Percentiles rank a stretch among this genome's conserved stretches.
These are phyloP conservation scores for Chascanopsetta lugubris DNA, from an alignment of 2,113 vertebrate genomes.

Conservation along the genomic window DNA sequence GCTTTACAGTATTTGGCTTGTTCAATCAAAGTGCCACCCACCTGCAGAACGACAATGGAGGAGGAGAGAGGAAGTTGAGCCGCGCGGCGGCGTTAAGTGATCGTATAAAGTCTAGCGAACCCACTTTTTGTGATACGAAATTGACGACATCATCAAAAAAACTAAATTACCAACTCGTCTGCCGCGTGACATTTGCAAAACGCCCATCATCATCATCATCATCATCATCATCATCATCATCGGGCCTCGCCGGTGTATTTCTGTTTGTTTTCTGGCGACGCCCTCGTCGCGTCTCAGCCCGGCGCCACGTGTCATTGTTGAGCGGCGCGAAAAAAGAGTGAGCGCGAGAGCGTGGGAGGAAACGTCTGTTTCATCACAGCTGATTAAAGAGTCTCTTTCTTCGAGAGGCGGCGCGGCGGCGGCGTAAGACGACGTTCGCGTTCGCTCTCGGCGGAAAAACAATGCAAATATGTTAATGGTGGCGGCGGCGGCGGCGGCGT, in stretches of 20 bases:
- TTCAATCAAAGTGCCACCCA: constrained; percentile 27
- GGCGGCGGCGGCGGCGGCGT: constrained; percentile 34
- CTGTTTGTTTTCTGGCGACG: constrained; percentile 74
- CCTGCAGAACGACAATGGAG: constrained; percentile 20
- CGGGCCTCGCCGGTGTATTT: constrained; percentile 67
- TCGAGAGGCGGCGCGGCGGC: constrained; percentile 51
- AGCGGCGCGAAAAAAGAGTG: constrained; percentile 58
- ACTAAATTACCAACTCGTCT: constrained; percentile 70
- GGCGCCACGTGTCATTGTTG: constrained; percentile 61
- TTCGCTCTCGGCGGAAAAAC: constrained; percentile 55
- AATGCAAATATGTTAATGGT: constrained; percentile 72
- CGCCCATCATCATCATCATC: constrained; percentile 74
- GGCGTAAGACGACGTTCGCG: constrained; percentile 53
- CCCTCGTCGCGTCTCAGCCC: constrained; percentile 66
- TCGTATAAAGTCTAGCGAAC: constrained; percentile 16
- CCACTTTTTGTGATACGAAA: constrained; percentile 61
- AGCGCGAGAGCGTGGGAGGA: constrained; percentile 50
- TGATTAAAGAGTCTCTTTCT: constrained; percentile 78
- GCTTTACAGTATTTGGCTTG: constrained; percentile 34
- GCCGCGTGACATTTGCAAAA: constrained; percentile 63
- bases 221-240: constrained; percentile 77
- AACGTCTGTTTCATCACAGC: constrained; percentile 64
- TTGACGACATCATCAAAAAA: constrained; percentile 53
- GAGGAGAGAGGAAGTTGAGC: constrained; percentile 14
- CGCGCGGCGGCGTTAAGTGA: neutral